Evolutionary conservation across 30 jellyfish, hydroid and myxozoan species (phyloP).

Genomic region (Turritopsis dohrnii): DNA sequence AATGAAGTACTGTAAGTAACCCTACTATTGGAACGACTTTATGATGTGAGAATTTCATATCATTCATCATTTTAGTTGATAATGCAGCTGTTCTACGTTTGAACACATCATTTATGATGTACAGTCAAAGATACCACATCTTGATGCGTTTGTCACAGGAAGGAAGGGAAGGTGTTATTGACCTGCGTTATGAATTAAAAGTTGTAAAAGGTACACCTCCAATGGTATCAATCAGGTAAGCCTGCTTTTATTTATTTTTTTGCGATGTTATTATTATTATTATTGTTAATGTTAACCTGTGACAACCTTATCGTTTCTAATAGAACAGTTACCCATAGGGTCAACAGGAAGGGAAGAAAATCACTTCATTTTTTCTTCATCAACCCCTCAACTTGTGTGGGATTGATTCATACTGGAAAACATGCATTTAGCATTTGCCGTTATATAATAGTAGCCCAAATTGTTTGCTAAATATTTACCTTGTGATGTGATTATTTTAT

Average conservation of each 20-base stretch:
- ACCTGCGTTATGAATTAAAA: not conserved
- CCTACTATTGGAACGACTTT: not conserved
- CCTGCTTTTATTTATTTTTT: not conserved
- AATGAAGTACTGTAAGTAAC: not conserved
- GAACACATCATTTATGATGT: conserved; percentile 21
- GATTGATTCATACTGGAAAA: too few species aligned
- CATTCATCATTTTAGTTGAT: not conserved
- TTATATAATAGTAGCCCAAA: too few species aligned
- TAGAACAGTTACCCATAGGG: not conserved
- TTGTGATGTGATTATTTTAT: too few species aligned
- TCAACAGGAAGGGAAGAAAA: too few species aligned
- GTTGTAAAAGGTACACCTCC: conserved; percentile 21
- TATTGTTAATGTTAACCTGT: not conserved
- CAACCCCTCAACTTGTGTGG: too few species aligned
- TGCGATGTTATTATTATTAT: not conserved
- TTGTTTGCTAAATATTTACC: too few species aligned
- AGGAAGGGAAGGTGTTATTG: not conserved
- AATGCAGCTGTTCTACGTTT: not conserved
- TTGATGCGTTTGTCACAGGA: conserved; percentile 3
- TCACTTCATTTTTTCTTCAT: too few species aligned
- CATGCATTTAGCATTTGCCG: too few species aligned
- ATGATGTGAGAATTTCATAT: not conserved
- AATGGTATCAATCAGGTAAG: conserved; percentile 4
- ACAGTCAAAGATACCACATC: conserved; percentile 5
- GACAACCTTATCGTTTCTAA: not conserved